Base-by-base conservation (phyloP, 2,797 vertebrate genomes). In the Merluccius polli region DNA sequence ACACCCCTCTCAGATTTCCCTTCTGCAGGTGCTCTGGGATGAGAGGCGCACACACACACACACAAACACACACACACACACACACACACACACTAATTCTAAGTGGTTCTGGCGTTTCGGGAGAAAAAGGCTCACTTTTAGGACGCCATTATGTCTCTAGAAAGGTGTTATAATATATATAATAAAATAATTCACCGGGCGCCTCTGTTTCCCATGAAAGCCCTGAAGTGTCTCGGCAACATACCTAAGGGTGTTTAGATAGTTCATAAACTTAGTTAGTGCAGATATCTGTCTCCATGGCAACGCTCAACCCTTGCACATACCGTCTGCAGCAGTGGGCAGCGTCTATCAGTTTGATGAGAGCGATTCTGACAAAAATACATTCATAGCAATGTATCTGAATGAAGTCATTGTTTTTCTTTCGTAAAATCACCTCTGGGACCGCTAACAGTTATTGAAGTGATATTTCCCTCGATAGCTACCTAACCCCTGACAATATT, bases 251-350 rank as follows among this genome's bases (percentile, higher is more conserved):
- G 65, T 52, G 44, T 65, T 74, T 63, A n/a, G 32, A 59, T 73
- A 70, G 76, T 78, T 78, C 30, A 33, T 52, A 38, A 65, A 84
- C 76, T 85, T 82, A 76, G 76, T 65, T 78, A 81, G 84, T 87
- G 77, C 77, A 88, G 84, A 88, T 85, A 79, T 77, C 83, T 79
- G 83, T 92, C 83, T 87, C 91, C 88, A 92, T 91, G 84, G 88
- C 84, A 92, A 92, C 90, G 73, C 80, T 87, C 79, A 84, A 84
- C 74, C 87, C 78, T 59, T 76, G 73, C 78, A 82, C 83, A 86
- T 75, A 70, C 73, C 77, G 80, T 86, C 75, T 68, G 79, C 78
- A 52, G 67, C 71, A 44, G 76, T 73, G 81, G 78, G 82, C 82
- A 81, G 72, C 65, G 77, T 80, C 74, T 81, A 81, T 52, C 67